Conservation (phyloP, 2,113 vertebrate genomes). For the Gila orcuttii region DNA sequence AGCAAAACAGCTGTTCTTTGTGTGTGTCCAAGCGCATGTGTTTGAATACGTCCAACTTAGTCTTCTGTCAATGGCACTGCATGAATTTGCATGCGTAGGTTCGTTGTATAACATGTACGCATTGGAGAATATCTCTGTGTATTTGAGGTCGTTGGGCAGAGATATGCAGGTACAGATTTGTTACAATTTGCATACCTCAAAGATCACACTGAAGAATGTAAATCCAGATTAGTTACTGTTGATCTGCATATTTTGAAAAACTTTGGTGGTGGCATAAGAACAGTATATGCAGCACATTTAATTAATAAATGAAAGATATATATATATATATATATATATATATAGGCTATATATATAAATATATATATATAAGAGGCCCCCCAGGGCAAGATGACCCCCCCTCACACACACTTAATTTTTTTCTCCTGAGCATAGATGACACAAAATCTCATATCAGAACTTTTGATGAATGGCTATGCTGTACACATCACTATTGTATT, state of each 20-base stretch:
- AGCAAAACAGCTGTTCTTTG: slow-evolving; percentile 61
- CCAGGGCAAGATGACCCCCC: no score
- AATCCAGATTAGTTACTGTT: neutral
- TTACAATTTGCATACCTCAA: neutral
- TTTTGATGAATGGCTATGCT: no score
- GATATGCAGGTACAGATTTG: neutral
- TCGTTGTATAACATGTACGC: neutral
- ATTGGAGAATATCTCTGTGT: neutral
- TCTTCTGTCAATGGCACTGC: neutral
- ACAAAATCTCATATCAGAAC: no score
- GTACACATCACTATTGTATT: no score
- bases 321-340: no score
- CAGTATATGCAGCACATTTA: neutral
- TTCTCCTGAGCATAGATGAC: no score
- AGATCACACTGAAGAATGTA: neutral
- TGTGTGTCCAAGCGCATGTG: slow-evolving; percentile 50
- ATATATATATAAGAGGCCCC: no score
- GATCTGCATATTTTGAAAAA: neutral
- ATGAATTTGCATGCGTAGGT: neutral
- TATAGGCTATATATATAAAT: no score
- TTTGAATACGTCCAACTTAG: slow-evolving; percentile 15
- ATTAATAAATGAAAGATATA: no score
- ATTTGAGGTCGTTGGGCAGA: neutral
- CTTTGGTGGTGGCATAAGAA: neutral
- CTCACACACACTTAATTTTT: no score